Evolutionary conservation across 1,140 invertebrate genomes (phyloP), one percentile per base, ranked within the genome.

Genomic region (Drosophila mauritiana): DNA sequence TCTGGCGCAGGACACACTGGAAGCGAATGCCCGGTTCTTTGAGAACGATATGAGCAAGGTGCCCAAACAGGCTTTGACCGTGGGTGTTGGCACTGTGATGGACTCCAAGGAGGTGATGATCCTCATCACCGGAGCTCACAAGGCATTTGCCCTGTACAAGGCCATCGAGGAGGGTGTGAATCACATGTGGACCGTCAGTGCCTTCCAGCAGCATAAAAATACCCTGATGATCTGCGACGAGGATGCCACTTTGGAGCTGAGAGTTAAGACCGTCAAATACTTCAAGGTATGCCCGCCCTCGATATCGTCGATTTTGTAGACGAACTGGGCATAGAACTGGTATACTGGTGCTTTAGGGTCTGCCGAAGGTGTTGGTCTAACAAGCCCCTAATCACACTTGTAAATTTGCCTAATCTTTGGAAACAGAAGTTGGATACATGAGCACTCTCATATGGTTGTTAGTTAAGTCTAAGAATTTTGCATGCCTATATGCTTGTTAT

Each of bases 171-270:
- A 92, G 70, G 99, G 99, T 45, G 95, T 99, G 4, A 99, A 98
- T 94, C 99, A 99, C 93, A 99, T 99, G 99, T 99, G 99, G 98
- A 99, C 99, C 0, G 98, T 99, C 22, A 99, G 98, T 20, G 98
- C 98, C 31, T 99, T 99, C 93, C 99, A 99, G 93, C 97, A 98
- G 92, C 98, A 99, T 93, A 95, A 96, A 40, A 95, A 96, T 75
- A 96, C 97, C 5, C 94, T 99, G 17, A 98, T 99, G 93, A 94
- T 99, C 49, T 99, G 98, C 92, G 99, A 99, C 93, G 98, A 99
- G 93, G 98, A 98, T 93, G 98, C 99, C 42, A 99, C 99, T 7
- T 92, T 98, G 57, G 99, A 99, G 93, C 94, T 99, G 62, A 95
- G 97, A 86, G 98, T 99, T 17, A 99, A 99, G 93, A 99, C 99